phyloP scores from a whole-genome alignment of 2,888 invertebrate genomes.

The Tenthredo mesomela region DNA sequence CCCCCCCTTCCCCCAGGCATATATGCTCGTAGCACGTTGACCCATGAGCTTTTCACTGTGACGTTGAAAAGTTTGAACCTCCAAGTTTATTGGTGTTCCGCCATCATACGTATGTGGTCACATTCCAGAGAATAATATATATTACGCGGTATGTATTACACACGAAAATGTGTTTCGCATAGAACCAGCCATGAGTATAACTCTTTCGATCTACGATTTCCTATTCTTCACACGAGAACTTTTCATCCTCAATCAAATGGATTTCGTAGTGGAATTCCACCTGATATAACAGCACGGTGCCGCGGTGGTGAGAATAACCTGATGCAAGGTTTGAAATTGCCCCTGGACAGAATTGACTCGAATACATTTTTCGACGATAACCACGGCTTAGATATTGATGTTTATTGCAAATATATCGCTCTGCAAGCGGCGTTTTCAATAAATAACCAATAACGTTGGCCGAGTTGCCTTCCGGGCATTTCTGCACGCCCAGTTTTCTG shows the following conservation, averaged over 20 bases:
- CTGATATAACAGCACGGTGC: background rate
- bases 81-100: constrained; percentile 31
- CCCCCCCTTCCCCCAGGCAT: background rate
- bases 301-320: background rate
- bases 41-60: constrained; percentile 39
- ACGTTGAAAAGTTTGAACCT: constrained; percentile 40
- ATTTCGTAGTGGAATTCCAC: background rate
- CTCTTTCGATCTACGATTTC: background rate
- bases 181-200: background rate
- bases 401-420: constrained; percentile 47
- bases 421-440: constrained; percentile 34
- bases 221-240: background rate
- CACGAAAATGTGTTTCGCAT: background rate
- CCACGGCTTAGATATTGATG: constrained; percentile 30
- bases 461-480: constrained; percentile 32
- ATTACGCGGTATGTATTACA: background rate
- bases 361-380: constrained; percentile 41
- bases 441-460: constrained; percentile 48
- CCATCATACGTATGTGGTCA: constrained; percentile 35
- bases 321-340: constrained; percentile 1
- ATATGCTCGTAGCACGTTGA: constrained; percentile 43
- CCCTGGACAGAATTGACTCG: background rate
- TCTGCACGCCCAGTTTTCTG: constrained; percentile 21
- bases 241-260: background rate
- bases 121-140: constrained; percentile 28